A percentile compares a stretch with the other conserved stretches of the same genome.
Evolutionary conservation across 2,113 vertebrate genomes (phyloP).

Genomic region (Laticauda laticaudata): DNA sequence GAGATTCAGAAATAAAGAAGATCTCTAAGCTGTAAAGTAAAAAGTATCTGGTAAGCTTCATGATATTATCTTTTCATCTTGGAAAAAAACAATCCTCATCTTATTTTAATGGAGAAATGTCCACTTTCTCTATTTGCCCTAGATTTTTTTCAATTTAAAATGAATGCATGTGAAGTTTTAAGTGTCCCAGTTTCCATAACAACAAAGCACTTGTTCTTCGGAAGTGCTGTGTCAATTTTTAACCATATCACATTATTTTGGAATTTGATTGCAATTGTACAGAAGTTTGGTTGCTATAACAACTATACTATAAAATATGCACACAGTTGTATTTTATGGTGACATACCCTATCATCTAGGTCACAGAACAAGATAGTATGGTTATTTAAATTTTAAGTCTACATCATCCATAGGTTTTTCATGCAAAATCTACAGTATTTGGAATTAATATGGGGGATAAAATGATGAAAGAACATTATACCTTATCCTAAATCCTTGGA

Average conservation of each 20-base stretch:
- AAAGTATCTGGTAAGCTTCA: neutral
- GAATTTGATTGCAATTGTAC: slow-evolving; percentile 44
- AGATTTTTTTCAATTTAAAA: slow-evolving; percentile 26
- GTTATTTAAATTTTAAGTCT: slow-evolving; percentile 7
- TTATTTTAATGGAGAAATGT: neutral
- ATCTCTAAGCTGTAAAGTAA: neutral
- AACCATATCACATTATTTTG: slow-evolving; percentile 49
- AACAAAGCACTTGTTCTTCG: slow-evolving; percentile 41
- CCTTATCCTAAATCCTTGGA: neutral
- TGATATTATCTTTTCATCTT: neutral
- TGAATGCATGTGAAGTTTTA: slow-evolving; percentile 43
- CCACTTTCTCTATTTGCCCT: neutral
- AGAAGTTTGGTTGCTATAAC: slow-evolving; percentile 53
- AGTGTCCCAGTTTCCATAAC: slow-evolving; percentile 54
- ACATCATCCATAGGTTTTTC: neutral
- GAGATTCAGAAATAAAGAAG: neutral
- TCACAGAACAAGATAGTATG: neutral
- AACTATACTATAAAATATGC: slow-evolving; percentile 31
- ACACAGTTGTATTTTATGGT: neutral
- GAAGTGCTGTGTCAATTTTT: slow-evolving; percentile 43
- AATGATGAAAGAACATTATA: neutral
- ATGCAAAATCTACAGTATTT: neutral
- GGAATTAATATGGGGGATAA: neutral
- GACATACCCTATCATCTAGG: neutral
- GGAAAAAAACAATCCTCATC: neutral